phyloP scores from a whole-genome alignment of 2,888 invertebrate species.

The Drosophila mimica region DNA sequence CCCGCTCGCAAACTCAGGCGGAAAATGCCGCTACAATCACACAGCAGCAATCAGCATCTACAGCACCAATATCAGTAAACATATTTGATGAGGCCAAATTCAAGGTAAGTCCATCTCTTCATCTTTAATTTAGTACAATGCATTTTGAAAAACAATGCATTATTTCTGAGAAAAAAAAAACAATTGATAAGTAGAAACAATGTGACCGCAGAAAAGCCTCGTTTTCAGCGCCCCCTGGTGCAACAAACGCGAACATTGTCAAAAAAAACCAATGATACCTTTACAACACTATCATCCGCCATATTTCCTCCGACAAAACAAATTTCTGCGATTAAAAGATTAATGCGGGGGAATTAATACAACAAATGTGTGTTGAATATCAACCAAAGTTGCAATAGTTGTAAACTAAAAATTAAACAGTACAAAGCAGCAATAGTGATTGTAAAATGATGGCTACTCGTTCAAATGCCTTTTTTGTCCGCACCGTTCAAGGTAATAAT shows the following conservation, averaged over 20 bases:
- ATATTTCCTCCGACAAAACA: slow-evolving; percentile 77
- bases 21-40: slow-evolving; percentile 80
- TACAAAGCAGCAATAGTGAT: slow-evolving; percentile 10
- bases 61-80: slow-evolving; percentile 50
- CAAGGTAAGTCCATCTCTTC: slow-evolving; percentile 47
- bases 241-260: slow-evolving; percentile 11
- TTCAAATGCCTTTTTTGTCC: slow-evolving; percentile 50
- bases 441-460: slow-evolving; percentile 31
- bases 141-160: slow-evolving; percentile 19
- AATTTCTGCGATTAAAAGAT: slow-evolving; percentile 65
- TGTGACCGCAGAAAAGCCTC: slow-evolving; percentile 51
- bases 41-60: slow-evolving; percentile 49
- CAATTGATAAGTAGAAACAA: slow-evolving; percentile 63
- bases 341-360: slow-evolving; percentile 48
- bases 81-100: slow-evolving; percentile 68
- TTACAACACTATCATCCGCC: slow-evolving; percentile 72
- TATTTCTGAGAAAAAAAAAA: slow-evolving; percentile 40
- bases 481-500: slow-evolving; percentile 69
- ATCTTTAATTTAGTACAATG: slow-evolving; percentile 29
- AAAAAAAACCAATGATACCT: slow-evolving; percentile 9
- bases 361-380: slow-evolving; percentile 35
- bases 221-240: slow-evolving; percentile 44
- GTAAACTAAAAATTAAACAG: slow-evolving; percentile 11
- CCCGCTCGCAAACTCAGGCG: slow-evolving; percentile 84
- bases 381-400: slow-evolving; percentile 18